These are phyloP conservation scores for Lerema accius DNA, from an alignment of 1,140 invertebrate genomes.

Conservation along the genomic window DNA sequence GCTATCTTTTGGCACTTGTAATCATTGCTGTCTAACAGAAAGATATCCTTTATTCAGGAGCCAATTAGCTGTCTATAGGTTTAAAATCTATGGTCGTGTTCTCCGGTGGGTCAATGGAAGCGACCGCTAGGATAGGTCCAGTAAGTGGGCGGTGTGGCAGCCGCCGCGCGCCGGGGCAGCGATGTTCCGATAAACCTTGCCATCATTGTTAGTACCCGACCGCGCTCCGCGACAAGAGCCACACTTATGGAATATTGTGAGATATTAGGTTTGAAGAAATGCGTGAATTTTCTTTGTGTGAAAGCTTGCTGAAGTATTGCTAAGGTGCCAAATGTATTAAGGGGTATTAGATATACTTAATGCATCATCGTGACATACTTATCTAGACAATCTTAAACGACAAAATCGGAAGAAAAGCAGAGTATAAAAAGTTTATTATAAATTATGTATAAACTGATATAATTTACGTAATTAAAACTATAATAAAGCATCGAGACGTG, in stretches of 20 bases:
- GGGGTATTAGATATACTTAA: too few relatives aligned
- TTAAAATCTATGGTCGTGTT: slow-evolving; percentile 2
- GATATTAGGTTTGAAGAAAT: background rate
- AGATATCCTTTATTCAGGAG: too few relatives aligned
- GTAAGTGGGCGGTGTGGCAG: slow-evolving; percentile 60
- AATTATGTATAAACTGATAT: background rate
- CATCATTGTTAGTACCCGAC: slow-evolving; percentile 71
- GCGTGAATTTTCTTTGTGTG: background rate
- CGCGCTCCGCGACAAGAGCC: slow-evolving; percentile 16
- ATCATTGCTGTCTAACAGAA: too few relatives aligned
- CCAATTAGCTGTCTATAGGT: slow-evolving; percentile 10
- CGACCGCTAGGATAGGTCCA: slow-evolving; percentile 47
- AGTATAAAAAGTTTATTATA: background rate
- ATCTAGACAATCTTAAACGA: too few relatives aligned
- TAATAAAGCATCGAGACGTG: background rate
- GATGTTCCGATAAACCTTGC: slow-evolving; percentile 64
- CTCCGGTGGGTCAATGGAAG: slow-evolving; percentile 17
- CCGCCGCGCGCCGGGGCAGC: too few relatives aligned
- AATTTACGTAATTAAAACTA: slow-evolving; percentile 9
- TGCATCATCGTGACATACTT: too few relatives aligned
- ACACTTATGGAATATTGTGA: slow-evolving; percentile 5
- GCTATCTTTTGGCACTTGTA: too few relatives aligned
- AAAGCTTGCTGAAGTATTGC: too few relatives aligned
- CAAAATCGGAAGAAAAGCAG: background rate
- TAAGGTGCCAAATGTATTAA: too few relatives aligned